Percentiles rank a stretch among this genome's conserved stretches.
Evolutionary conservation across 2,113 vertebrate genomes (phyloP).

Genomic region (Spea bombifrons): DNA sequence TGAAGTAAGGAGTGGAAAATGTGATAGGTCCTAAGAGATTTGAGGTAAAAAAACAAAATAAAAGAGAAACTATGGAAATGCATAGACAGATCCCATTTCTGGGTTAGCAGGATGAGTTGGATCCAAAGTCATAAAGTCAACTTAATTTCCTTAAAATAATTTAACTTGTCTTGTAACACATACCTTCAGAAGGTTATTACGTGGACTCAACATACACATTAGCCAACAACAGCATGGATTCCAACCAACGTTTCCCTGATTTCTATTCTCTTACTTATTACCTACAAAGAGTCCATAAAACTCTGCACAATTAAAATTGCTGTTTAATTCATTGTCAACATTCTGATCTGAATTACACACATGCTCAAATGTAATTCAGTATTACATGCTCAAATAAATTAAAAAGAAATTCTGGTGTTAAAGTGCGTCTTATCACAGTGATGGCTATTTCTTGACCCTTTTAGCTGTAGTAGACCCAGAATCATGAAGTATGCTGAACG

Average conservation of each 20-base stretch:
- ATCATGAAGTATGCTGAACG: no score
- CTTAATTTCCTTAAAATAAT: slow-evolving; percentile 42
- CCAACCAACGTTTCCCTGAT: background rate
- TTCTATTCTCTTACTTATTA: slow-evolving; percentile 5
- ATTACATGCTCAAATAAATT: background rate
- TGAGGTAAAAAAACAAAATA: slow-evolving; percentile 32
- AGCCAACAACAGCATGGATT: slow-evolving; percentile 35
- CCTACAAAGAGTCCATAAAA: slow-evolving; percentile 20
- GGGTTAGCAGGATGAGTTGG: slow-evolving; percentile 43
- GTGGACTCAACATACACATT: slow-evolving; percentile 18
- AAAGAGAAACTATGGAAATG: slow-evolving; percentile 37
- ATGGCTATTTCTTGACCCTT: no score
- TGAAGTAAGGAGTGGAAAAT: slow-evolving; percentile 40
- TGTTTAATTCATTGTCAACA: slow-evolving; percentile 2
- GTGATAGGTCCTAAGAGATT: slow-evolving; percentile 35
- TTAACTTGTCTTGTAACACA: slow-evolving; percentile 37
- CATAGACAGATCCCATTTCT: slow-evolving; percentile 31
- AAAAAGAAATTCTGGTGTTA: no score
- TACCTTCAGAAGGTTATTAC: slow-evolving; percentile 27
- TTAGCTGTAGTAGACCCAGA: no score
- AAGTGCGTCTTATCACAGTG: no score
- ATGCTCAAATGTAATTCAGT: background rate
- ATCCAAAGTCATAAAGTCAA: slow-evolving; percentile 47
- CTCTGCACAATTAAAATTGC: slow-evolving; percentile 4
- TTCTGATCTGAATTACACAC: no score